Evolutionary conservation across 2,113 vertebrate species (phyloP), one percentile per base, ranked within the genome.

Genomic region (Myotis davidii): DNA sequence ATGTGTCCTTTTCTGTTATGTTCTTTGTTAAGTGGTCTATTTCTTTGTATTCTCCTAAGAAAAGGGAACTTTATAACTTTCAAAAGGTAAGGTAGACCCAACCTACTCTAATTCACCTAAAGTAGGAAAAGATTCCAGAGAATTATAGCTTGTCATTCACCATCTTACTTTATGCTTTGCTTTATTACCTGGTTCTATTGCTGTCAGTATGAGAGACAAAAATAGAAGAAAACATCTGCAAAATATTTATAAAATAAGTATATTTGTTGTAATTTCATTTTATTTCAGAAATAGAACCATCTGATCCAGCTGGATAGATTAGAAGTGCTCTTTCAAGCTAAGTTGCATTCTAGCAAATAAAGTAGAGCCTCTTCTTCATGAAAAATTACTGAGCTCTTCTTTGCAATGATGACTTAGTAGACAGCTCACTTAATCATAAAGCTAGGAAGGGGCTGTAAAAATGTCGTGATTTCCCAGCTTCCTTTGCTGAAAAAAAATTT

Each of bases 211-310:
- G 48, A 88, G 21, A 83, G 14, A 72, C 12, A 86, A 89, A 94
- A 91, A 56, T 74, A 59, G 42, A 79, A 17, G 37, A 0, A 5
- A 50, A 76, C 29, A 54, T 56, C 13, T 23, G 78, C 48, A 88
- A 64, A 86, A 85, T 88, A 73, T 34, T 85, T 88, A 74, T 65
- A 23, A 93, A 72, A 88, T 95, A 78, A 91, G 6, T 48, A 23
- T 12, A n/a, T 83, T 34, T 79, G 56, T 76, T 52, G 77, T 6
- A 21, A 69, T 61, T 72, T 92, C 3, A 50, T 88, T 90, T 93
- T 54, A 65, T 85, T 86, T 92, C 42, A 84, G 48, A 96, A 86
- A 81, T 84, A 20, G 21, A 93, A 93, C 59, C 34, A 50, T 73
- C 18, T 48, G 39, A 74, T 13, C 10, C 73, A 21, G 32, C 25